Conservation (phyloP, 2,888 invertebrate genomes). For the Chrysopilus asiliformis region DNA sequence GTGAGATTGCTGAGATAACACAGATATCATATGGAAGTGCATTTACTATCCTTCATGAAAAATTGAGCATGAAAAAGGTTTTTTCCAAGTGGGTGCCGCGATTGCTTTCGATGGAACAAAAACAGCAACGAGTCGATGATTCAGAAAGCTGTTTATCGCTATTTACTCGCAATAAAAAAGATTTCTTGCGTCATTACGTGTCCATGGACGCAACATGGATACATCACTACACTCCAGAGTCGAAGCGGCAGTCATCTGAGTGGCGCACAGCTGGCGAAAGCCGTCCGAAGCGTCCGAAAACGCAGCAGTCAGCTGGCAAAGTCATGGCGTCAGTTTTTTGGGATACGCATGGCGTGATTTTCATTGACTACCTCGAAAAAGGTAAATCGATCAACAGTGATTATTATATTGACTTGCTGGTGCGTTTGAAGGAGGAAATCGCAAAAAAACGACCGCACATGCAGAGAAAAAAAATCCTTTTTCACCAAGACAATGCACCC, state of each 20-base stretch:
- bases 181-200: conserved; percentile 24
- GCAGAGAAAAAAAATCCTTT: neutral
- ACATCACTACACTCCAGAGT: conserved; percentile 23
- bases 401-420: no score
- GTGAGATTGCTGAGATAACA: no score
- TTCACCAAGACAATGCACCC: neutral
- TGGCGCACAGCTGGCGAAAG: conserved; percentile 4
- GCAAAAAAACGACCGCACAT: neutral
- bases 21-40: no score
- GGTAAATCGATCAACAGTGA: no score
- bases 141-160: conserved; percentile 22
- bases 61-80: conserved; percentile 23
- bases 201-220: conserved; percentile 29
- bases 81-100: conserved; percentile 26
- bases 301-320: neutral
- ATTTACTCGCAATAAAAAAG: conserved; percentile 20
- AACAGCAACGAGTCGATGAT: conserved; percentile 19
- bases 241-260: conserved; percentile 16
- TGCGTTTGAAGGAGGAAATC: neutral
- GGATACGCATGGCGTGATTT: neutral
- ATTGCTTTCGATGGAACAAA: conserved; percentile 23
- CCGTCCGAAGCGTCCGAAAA: neutral
- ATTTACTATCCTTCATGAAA: conserved; percentile 19
- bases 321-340: neutral
- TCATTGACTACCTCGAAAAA: neutral